These are phyloP conservation scores for Drosophila picticornis DNA, from an alignment of 2,888 invertebrate species.

Conservation along the genomic window DNA sequence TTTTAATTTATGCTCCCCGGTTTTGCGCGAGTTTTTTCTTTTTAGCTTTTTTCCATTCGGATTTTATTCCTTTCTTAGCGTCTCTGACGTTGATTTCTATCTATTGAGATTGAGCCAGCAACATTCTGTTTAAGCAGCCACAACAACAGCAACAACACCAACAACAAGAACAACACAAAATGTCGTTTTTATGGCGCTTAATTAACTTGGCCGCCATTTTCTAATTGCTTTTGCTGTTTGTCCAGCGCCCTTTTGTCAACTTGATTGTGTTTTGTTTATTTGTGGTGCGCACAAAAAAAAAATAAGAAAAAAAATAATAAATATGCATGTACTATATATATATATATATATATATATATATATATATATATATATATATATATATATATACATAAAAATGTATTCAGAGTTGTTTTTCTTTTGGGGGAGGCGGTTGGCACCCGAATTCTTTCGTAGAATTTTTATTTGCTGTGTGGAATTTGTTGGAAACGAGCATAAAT, in stretches of 20 bases:
- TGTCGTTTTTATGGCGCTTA: constrained; percentile 78
- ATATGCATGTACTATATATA: not conserved
- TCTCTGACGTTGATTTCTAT: constrained; percentile 71
- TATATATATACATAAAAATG: not conserved
- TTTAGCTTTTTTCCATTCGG: not conserved
- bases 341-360: not conserved
- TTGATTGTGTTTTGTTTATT: constrained; percentile 60
- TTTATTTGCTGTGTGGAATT: constrained; percentile 15
- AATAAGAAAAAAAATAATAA: not conserved
- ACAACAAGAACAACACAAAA: constrained; percentile 37
- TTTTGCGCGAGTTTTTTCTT: constrained; percentile 29
- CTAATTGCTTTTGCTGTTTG: constrained; percentile 74
- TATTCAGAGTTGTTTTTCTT: constrained; percentile 6
- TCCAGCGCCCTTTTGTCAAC: constrained; percentile 63
- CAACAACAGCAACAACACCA: constrained; percentile 21
- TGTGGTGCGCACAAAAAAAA: constrained; percentile 17
- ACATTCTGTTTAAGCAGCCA: constrained; percentile 63
- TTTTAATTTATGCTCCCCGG: constrained; percentile 75
- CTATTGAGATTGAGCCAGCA: constrained; percentile 74
- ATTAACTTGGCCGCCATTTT: constrained; percentile 78
- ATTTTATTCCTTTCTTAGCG: constrained; percentile 54
- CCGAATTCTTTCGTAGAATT: constrained; percentile 24
- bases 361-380: not conserved
- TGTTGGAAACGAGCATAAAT: constrained; percentile 43
- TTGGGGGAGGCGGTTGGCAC: not conserved